phyloP scores from a whole-genome alignment of 2,888 invertebrate species.

The Sthenelais limicola region DNA sequence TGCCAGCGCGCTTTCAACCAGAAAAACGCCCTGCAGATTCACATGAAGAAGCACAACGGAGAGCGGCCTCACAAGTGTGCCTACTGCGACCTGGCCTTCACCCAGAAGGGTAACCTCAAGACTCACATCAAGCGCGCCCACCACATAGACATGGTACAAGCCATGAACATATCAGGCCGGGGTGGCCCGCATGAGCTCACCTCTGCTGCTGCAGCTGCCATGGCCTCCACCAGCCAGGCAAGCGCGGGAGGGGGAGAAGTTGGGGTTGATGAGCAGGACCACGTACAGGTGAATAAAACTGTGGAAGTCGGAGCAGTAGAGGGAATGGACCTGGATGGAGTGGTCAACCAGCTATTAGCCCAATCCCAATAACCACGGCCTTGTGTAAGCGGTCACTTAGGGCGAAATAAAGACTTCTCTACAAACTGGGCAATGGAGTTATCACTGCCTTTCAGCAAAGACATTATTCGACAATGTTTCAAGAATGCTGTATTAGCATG shows the following conservation, averaged over 20 bases:
- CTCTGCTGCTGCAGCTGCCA: background rate
- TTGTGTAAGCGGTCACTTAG: too few relatives aligned
- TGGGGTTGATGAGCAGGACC: background rate
- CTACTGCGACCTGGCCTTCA: conserved; percentile 68
- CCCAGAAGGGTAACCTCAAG: conserved; percentile 71
- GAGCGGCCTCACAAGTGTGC: conserved; percentile 67
- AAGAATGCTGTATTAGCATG: too few relatives aligned
- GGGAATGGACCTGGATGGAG: conserved; percentile 26
- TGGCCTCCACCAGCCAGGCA: background rate
- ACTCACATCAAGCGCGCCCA: conserved; percentile 71
- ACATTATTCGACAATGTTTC: too few relatives aligned
- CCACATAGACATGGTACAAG: conserved; percentile 49
- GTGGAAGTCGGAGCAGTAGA: background rate
- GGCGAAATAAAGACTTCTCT: too few relatives aligned
- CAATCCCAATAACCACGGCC: too few relatives aligned
- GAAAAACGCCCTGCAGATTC: conserved; percentile 71
- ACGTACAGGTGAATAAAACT: background rate
- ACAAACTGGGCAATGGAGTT: too few relatives aligned
- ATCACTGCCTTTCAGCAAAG: too few relatives aligned
- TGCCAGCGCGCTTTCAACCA: conserved; percentile 71
- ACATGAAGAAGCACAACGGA: conserved; percentile 69
- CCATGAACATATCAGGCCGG: conserved; percentile 41
- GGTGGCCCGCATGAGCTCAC: background rate
- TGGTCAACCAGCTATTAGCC: conserved; percentile 18
- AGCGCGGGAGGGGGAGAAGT: background rate